Percentiles rank a stretch among this genome's conserved stretches.
phyloP scores from a whole-genome alignment of 2,797 vertebrate species.

The Hirundo rustica region DNA sequence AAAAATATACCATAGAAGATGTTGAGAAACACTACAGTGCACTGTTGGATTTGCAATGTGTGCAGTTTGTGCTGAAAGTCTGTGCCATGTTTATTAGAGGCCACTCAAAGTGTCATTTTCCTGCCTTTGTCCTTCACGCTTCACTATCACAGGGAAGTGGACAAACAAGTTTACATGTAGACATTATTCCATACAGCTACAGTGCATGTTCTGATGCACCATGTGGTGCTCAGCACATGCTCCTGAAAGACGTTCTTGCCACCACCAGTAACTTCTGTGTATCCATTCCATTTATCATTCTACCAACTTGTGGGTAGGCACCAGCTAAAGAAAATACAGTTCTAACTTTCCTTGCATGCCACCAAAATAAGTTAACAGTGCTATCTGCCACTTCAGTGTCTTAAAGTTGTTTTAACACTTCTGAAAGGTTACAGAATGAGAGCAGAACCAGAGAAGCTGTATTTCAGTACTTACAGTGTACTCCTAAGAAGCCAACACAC shows the following conservation, averaged over 20 bases:
- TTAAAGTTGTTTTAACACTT: background rate
- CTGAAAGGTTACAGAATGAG: background rate
- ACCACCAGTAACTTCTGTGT: fast-evolving
- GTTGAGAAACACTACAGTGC: background rate
- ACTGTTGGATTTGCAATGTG: background rate
- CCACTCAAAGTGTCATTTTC: background rate
- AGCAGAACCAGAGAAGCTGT: background rate
- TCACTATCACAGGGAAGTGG: background rate
- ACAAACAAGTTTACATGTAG: background rate
- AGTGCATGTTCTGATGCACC: background rate
- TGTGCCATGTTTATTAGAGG: background rate
- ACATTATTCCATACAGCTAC: background rate
- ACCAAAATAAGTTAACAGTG: background rate
- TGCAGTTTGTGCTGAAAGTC: background rate
- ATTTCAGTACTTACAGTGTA: background rate
- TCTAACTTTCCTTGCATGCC: background rate
- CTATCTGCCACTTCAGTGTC: background rate
- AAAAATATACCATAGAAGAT: background rate
- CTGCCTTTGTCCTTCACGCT: background rate
- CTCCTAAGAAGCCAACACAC: background rate
- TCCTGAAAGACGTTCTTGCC: background rate
- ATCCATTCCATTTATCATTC: background rate
- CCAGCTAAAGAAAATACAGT: background rate
- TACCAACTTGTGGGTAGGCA: background rate
- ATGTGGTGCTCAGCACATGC: background rate